phyloP scores from a whole-genome alignment of 23 tunicate genomes.

The Trididemnum miniatum region DNA sequence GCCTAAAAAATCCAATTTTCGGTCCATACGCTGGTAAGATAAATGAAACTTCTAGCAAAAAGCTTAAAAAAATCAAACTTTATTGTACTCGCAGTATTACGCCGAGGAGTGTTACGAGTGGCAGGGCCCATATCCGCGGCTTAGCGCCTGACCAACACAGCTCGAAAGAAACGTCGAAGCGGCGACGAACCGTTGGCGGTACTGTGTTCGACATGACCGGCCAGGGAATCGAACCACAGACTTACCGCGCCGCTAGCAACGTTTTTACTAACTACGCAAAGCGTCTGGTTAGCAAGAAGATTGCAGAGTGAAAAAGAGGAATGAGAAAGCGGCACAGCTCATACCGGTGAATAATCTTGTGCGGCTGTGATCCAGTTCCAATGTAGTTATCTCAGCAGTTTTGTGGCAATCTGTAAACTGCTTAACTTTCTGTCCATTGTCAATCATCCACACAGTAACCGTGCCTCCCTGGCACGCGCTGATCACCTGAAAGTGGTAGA shows the following conservation, averaged over 20 bases:
- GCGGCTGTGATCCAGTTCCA: slow-evolving; percentile 68
- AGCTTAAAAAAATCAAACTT: no score
- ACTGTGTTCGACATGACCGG: neutral
- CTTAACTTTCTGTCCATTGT: slow-evolving; percentile 93
- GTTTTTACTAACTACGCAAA: neutral
- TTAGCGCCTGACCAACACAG: no score
- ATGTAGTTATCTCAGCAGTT: slow-evolving; percentile 59
- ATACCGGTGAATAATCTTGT: slow-evolving; percentile 75
- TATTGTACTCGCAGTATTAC: no score
- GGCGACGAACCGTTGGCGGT: no score
- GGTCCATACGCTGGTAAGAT: no score
- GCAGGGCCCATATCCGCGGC: no score
- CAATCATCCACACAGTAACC: slow-evolving; percentile 95
- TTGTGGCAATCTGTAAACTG: slow-evolving; percentile 89
- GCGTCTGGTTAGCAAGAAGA: neutral
- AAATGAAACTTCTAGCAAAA: no score
- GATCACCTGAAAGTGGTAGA: slow-evolving; percentile 82
- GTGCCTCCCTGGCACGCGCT: slow-evolving; percentile 86
- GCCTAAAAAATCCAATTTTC: slow-evolving; percentile 49
- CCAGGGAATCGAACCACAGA: neutral
- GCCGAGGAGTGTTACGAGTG: no score
- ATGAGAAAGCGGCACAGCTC: no score
- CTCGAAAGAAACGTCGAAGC: no score
- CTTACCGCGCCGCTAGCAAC: neutral
- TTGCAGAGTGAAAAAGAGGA: no score